Evolutionary conservation across 2,113 vertebrate genomes (phyloP).

Genomic region (Petaurus breviceps): DNA sequence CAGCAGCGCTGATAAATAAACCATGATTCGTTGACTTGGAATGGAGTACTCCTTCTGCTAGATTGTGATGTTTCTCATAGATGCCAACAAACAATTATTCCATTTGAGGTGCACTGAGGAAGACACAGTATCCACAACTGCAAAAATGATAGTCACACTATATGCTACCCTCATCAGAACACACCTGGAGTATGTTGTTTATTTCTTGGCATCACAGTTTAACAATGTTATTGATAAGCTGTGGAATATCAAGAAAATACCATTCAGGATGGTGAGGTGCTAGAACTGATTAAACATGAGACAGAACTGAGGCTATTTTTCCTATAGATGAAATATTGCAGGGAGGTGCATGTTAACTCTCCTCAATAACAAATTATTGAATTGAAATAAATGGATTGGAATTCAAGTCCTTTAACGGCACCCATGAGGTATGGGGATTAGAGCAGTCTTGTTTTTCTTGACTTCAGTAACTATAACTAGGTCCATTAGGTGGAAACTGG

Average conservation of each 20-base stretch:
- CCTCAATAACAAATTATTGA: too few species aligned
- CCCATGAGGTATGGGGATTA: background rate
- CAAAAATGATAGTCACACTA: background rate
- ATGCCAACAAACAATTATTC: background rate
- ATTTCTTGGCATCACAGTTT: background rate
- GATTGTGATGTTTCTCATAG: background rate
- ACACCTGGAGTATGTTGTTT: background rate
- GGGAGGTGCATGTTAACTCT: too few species aligned
- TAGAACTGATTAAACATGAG: too few species aligned
- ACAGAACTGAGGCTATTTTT: too few species aligned
- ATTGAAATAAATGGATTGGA: too few species aligned
- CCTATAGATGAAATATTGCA: too few species aligned
- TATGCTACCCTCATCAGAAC: background rate
- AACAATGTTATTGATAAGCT: background rate
- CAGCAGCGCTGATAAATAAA: background rate
- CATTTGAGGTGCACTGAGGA: background rate
- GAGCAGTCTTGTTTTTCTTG: background rate
- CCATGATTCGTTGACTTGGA: background rate
- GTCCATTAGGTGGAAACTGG: background rate
- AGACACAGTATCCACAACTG: background rate
- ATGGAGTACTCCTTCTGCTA: background rate
- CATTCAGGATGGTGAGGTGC: too few species aligned
- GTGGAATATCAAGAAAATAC: background rate
- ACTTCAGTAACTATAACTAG: background rate
- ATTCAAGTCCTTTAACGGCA: too few species aligned